Conservation (phyloP, 1,140 invertebrate species). For the Ridgeia piscesae region DNA sequence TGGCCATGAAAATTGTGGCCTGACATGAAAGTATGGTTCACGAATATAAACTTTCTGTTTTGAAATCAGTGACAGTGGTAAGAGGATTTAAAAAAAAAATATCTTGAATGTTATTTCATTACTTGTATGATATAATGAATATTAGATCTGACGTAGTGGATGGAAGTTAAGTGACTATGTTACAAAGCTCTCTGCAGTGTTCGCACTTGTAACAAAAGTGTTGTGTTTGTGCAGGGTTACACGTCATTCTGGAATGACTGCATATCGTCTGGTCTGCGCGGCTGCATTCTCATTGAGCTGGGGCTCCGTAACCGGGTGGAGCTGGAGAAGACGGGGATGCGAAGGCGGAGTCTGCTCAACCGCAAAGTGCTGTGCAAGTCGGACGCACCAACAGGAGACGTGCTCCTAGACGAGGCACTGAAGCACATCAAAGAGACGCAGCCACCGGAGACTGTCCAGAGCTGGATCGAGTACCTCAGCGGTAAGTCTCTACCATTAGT, state of each 20-base stretch:
- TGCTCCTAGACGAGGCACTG: constrained; percentile 95
- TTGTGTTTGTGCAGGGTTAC: constrained; percentile 77
- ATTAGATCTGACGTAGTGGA: too few species aligned
- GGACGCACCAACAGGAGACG: constrained; percentile 95
- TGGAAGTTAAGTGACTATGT: too few species aligned
- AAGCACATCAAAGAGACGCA: constrained; percentile 90
- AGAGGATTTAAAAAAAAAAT: too few species aligned
- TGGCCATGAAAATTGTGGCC: too few species aligned
- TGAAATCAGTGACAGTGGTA: too few species aligned
- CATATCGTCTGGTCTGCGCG: constrained; percentile 96
- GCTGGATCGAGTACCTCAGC: constrained; percentile 99
- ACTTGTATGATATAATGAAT: too few species aligned
- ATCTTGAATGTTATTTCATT: too few species aligned
- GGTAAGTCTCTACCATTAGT: constrained; percentile 66
- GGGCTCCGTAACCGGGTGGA: constrained; percentile 91
- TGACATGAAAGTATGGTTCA: too few species aligned
- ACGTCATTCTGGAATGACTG: constrained; percentile 99
- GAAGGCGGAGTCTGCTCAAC: constrained; percentile 81
- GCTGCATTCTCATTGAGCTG: constrained; percentile 97
- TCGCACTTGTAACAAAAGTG: too few species aligned
- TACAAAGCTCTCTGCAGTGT: too few species aligned
- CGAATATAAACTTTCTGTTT: too few species aligned
- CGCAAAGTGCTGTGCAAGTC: constrained; percentile 74
- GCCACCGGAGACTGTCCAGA: constrained; percentile 94
- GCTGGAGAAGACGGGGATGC: constrained; percentile 94